Base-by-base conservation (phyloP, 2,888 invertebrate genomes). In the Drosophila acutilabella region DNA sequence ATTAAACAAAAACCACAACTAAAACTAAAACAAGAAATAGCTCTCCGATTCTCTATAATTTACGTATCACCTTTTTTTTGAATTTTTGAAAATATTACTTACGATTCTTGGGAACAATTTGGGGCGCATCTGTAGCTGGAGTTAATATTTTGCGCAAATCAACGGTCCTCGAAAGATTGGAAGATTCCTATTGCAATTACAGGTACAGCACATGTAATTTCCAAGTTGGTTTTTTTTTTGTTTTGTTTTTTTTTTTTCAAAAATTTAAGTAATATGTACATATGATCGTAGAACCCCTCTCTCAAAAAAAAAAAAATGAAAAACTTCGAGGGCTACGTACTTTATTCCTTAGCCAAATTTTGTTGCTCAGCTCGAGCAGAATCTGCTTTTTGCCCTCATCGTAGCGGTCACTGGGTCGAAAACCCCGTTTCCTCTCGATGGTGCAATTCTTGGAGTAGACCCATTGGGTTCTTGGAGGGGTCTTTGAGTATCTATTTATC, bases 101-200 rank as follows among this genome's bases (percentile, higher is more conserved):
- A 93, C 94, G 94, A 91, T 95, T 96, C 90, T 95, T 95, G 57
- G 97, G 97, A 82, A 95, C 93, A 89, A 96, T 94, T 92, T 96
- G 96, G 71, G 95, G 95, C 79, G 95, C 94, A 93, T 97, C 97
- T 74, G 96, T 94, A n/a, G 97, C 97, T 58, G 97, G 97, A 3
- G 97, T 97, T 92, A 97, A 96, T 89, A 97, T 95, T 93, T 97
- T 97, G 93, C 97, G 96, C 91, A 97, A 94, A 92, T 97, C 96
- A 89, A 97, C 94, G 79, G 94, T 94, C 82, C 94, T 94, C 86
- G 94, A 93, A 88, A 94, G 75, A 66, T 88, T 85, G 57, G 88
- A 80, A 36, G 88, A 78, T 79, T 90, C 90, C 89, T 91, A 88
- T 71, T 74, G 59, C 47, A 54, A 71, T 62, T 57, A 54, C 54